Conservation (phyloP, 2,113 vertebrate genomes). For the Rattus rattus region DNA sequence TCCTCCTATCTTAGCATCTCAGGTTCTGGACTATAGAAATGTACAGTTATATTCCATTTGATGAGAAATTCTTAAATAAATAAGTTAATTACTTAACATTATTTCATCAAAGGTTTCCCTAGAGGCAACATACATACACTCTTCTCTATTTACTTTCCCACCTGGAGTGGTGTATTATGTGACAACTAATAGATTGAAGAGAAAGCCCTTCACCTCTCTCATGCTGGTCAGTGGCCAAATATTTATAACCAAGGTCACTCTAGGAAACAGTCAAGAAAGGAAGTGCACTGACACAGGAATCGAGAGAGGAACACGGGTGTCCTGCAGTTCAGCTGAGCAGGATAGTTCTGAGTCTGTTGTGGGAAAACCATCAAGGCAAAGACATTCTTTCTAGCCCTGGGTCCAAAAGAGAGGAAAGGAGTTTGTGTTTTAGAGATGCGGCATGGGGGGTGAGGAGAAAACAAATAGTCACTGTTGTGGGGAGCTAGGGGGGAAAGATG, state of each 20-base stretch:
- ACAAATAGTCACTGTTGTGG: neutral
- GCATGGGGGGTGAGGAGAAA: neutral
- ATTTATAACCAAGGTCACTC: neutral
- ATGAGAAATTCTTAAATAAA: neutral
- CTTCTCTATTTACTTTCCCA: neutral
- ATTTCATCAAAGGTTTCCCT: neutral
- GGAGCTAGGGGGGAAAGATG: accelerated
- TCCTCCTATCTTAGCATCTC: neutral
- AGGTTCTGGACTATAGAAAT: neutral
- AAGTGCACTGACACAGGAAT: neutral
- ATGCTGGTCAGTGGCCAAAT: neutral
- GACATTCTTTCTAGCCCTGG: neutral
- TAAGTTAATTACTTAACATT: neutral
- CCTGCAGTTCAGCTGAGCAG: neutral
- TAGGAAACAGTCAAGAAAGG: neutral
- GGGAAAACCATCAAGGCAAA: neutral
- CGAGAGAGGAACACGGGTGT: neutral
- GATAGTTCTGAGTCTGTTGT: neutral
- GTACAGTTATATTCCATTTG: neutral
- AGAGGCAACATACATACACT: neutral
- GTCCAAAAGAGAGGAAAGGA: neutral
- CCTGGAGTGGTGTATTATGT: neutral
- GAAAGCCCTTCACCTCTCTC: neutral
- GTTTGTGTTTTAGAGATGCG: neutral
- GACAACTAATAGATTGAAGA: neutral